Evolutionary conservation across 53 echinoderm and acorn worm genomes (phyloP).

Genomic region (Echinometra lucunter): DNA sequence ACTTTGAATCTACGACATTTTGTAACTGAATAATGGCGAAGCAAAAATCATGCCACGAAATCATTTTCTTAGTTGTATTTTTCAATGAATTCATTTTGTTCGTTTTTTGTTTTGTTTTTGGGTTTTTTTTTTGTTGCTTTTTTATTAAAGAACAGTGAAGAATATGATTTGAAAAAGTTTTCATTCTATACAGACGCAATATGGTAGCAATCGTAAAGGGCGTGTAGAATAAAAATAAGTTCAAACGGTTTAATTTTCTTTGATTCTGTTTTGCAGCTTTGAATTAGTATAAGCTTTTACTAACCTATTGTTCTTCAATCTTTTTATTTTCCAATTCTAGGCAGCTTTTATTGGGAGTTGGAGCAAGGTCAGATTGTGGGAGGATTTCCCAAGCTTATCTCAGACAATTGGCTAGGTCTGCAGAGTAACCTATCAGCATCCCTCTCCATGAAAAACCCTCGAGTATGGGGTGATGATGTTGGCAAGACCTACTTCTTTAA

Average conservation of each 20-base stretch:
- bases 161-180: too few species aligned
- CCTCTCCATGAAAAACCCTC: conserved; percentile 80
- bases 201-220: background rate
- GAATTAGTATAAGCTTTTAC: too few species aligned
- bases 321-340: conserved; percentile 32
- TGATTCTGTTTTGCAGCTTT: too few species aligned
- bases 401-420: conserved; percentile 71
- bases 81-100: too few species aligned
- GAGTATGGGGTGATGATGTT: conserved; percentile 71
- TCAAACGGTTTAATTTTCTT: too few species aligned
- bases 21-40: background rate
- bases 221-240: background rate
- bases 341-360: conserved; percentile 78
- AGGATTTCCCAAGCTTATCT: conserved; percentile 74
- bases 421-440: conserved; percentile 77
- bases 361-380: conserved; percentile 63
- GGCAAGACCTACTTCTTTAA: conserved; percentile 85
- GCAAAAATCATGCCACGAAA: too few species aligned
- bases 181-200: background rate
- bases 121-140: background rate
- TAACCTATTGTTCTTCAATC: background rate
- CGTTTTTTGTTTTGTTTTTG: background rate
- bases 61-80: too few species aligned
- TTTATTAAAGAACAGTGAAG: background rate
- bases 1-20: too few species aligned